These are phyloP conservation scores for Strigops habroptila DNA, from an alignment of 2,113 vertebrate species.

Conservation along the genomic window DNA sequence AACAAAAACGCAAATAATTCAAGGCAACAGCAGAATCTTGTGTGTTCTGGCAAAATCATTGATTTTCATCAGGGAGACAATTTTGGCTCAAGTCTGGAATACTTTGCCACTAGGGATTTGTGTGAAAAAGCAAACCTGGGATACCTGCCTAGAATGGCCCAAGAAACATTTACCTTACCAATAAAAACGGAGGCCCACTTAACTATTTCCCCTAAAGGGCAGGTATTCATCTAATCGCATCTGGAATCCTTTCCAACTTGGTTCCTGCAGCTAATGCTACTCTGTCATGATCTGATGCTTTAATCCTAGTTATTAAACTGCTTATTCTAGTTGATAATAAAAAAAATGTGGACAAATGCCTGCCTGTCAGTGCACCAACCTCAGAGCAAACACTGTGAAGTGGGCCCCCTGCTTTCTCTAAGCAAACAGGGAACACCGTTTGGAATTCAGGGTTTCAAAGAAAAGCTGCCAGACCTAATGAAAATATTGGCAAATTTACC, in stretches of 20 bases:
- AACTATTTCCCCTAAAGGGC: conserved; percentile 30
- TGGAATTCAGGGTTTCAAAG: conserved; percentile 21
- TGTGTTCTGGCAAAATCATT: neutral
- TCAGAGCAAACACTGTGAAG: conserved; percentile 28
- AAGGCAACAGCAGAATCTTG: neutral
- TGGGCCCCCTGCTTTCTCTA: neutral
- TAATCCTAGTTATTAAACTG: conserved; percentile 68
- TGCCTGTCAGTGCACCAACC: conserved; percentile 32
- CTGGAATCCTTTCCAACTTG: conserved; percentile 53
- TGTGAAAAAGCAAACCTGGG: neutral
- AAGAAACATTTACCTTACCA: conserved; percentile 21
- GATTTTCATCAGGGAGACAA: neutral
- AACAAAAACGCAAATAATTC: neutral
- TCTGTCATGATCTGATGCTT: conserved; percentile 65
- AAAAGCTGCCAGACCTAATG: conserved; percentile 29
- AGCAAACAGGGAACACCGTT: conserved; percentile 2
- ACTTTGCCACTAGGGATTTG: neutral
- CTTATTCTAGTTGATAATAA: conserved; percentile 63
- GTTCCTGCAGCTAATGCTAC: conserved; percentile 51
- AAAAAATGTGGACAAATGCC: conserved; percentile 35
- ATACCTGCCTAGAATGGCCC: conserved; percentile 25
- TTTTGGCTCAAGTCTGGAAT: neutral
- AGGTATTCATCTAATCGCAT: conserved; percentile 55
- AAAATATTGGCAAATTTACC: conserved; percentile 13
- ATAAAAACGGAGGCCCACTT: conserved; percentile 24